These are phyloP conservation scores for Leptinotarsa peninsularis DNA, from an alignment of 2,888 invertebrate species.

Conservation along the genomic window DNA sequence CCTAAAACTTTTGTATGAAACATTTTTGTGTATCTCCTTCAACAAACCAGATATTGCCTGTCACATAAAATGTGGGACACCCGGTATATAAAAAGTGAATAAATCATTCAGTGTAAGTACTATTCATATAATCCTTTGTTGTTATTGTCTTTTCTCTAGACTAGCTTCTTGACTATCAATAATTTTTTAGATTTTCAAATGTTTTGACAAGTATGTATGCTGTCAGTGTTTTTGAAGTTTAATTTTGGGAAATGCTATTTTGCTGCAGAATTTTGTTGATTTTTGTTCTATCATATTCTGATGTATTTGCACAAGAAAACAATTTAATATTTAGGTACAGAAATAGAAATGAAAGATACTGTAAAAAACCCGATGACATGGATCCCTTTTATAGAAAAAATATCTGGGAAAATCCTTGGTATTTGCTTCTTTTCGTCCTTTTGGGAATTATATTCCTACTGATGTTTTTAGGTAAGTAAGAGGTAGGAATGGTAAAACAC, in stretches of 20 bases:
- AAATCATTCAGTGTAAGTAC: too few species aligned
- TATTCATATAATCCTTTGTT: too few species aligned
- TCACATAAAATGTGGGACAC: too few species aligned
- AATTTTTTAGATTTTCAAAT: not conserved
- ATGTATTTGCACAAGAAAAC: slow-evolving; percentile 30
- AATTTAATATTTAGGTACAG: slow-evolving; percentile 34
- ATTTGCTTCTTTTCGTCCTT: slow-evolving; percentile 50
- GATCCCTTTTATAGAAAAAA: slow-evolving; percentile 47
- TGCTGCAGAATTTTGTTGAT: slow-evolving; percentile 29
- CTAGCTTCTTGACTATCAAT: not conserved
- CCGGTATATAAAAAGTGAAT: too few species aligned
- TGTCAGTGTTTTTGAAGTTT: slow-evolving; percentile 25
- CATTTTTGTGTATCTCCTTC: too few species aligned
- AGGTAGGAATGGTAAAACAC: too few species aligned
- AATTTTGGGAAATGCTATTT: slow-evolving; percentile 24
- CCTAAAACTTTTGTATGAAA: too few species aligned
- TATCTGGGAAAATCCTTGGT: slow-evolving; percentile 50
- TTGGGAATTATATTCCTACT: slow-evolving; percentile 53
- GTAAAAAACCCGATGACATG: slow-evolving; percentile 22
- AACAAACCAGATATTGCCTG: too few species aligned
- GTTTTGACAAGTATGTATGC: not conserved
- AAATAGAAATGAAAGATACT: slow-evolving; percentile 41
- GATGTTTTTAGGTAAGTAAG: slow-evolving; percentile 52
- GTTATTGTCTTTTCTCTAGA: not conserved
- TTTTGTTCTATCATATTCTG: slow-evolving; percentile 13